These are phyloP conservation scores for Cephus spinipes DNA, from an alignment of 2,888 invertebrate genomes.

Conservation along the genomic window DNA sequence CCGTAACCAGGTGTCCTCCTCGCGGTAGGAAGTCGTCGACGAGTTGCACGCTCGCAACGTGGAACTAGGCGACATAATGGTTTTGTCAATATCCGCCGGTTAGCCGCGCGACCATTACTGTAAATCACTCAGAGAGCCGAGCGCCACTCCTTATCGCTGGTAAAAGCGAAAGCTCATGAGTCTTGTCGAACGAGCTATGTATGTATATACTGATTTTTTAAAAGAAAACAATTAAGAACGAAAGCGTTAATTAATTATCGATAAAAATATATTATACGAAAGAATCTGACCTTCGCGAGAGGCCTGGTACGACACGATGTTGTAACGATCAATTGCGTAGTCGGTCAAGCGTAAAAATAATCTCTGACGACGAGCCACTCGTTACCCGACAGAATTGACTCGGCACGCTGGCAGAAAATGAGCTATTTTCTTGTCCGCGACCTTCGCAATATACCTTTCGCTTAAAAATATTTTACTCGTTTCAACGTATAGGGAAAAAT, in stretches of 20 bases:
- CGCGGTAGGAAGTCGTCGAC: neutral
- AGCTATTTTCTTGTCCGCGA: neutral
- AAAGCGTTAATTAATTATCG: neutral
- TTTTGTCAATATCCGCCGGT: conserved; percentile 7
- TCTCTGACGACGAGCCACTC: neutral
- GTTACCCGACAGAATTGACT: neutral
- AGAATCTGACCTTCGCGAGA: neutral
- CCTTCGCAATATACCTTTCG: neutral
- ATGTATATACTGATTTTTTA: neutral
- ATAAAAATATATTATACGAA: neutral
- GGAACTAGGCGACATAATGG: conserved; percentile 2
- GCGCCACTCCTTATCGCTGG: neutral
- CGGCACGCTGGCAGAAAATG: neutral
- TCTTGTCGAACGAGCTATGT: neutral
- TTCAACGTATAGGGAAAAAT: neutral
- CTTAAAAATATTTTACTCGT: neutral
- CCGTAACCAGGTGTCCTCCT: neutral
- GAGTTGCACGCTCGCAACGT: neutral
- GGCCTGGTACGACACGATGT: neutral
- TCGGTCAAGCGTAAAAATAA: conserved; percentile 1
- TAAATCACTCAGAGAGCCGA: neutral
- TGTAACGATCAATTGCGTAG: neutral
- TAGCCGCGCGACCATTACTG: conserved; percentile 6
- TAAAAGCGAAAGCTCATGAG: neutral
- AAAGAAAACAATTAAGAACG: neutral